Evolutionary conservation across 2,113 vertebrate species (phyloP), one percentile per base, ranked within the genome.

Genomic region (Chaenogobius annularis): DNA sequence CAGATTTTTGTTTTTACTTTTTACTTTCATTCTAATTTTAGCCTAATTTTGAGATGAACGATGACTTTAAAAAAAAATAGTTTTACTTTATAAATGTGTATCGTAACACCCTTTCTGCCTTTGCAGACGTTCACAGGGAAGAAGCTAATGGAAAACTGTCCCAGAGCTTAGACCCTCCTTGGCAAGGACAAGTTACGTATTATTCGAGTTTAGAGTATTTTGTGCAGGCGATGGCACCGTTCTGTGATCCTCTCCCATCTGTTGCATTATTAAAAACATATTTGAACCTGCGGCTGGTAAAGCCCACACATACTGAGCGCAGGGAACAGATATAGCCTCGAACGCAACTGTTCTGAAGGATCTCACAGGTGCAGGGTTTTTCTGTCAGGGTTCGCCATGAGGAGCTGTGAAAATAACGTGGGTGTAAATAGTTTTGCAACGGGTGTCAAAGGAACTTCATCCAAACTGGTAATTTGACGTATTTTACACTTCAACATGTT

Each of bases 231-330:
- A 58, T 50, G 55, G 56, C 40, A 20, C 31, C 40, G 40, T 68
- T 43, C 59, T 19, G 23, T 75, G 64, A 73, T 69, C 68, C 63
- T 63, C n/a, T 31, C n/a, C 48, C 56, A 63, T 69, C 59, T 70
- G 65, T 31, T 52, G 35, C 58, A 78, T 77, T 80, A 69, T 79
- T 77, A 40, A 71, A 9, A 74, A 35, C 22, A 55, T 59, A 66
- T 35, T 35, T 72, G 81, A 62, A 74, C 74, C 58, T 75, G 67
- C 59, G 58, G 58, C 23, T 62, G 46, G 40, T 75, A 66, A 54
- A 43, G 55, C 50, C 15, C 66, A 50, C 58, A 70, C 52, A 48
- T 54, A 37, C 56, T 63, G 47, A 70, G 67, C 22, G 35, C 37
- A 54, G 26, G 22, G 55, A 79, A 22, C 40, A 31, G 46, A 8